A percentile compares a stretch with the other conserved stretches of the same genome.
phyloP scores from a whole-genome alignment of 2,797 vertebrate species.

The Poecilia wingei region DNA sequence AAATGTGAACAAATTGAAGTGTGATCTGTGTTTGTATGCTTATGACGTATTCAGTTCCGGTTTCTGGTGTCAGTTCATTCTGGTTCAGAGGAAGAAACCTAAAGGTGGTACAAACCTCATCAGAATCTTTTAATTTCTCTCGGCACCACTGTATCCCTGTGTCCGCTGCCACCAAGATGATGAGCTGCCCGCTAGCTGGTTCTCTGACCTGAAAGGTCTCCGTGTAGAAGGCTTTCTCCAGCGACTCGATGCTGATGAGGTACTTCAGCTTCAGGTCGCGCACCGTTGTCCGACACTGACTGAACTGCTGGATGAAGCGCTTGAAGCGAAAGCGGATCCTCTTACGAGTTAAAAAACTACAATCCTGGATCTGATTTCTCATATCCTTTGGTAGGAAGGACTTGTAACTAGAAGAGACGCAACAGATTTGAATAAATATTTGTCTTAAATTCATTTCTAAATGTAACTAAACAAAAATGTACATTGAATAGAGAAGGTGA shows the following conservation, averaged over 20 bases:
- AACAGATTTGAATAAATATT: constrained; percentile 3
- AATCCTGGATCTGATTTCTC: constrained; percentile 91
- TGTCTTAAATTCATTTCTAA: background rate
- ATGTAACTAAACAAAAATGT: background rate
- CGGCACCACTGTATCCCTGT: constrained; percentile 80
- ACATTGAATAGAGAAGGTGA: background rate
- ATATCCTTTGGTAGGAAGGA: constrained; percentile 93
- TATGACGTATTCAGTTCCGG: background rate
- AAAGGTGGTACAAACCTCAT: constrained; percentile 56
- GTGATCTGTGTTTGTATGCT: background rate
- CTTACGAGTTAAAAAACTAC: constrained; percentile 94
- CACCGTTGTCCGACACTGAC: constrained; percentile 83
- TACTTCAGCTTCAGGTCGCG: constrained; percentile 97
- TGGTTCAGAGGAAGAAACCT: background rate
- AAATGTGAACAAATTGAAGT: background rate
- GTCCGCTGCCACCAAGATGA: constrained; percentile 90
- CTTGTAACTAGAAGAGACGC: constrained; percentile 87
- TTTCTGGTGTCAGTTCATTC: background rate
- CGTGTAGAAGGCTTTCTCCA: constrained; percentile 92
- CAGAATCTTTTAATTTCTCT: constrained; percentile 72
- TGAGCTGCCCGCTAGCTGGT: constrained; percentile 81
- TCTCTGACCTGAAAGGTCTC: constrained; percentile 92
- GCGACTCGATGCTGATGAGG: constrained; percentile 93
- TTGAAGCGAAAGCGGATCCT: constrained; percentile 96
- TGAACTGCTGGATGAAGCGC: constrained; percentile 78